phyloP scores from a whole-genome alignment of 2,888 invertebrate species.

The Hipparchia sbordonii region DNA sequence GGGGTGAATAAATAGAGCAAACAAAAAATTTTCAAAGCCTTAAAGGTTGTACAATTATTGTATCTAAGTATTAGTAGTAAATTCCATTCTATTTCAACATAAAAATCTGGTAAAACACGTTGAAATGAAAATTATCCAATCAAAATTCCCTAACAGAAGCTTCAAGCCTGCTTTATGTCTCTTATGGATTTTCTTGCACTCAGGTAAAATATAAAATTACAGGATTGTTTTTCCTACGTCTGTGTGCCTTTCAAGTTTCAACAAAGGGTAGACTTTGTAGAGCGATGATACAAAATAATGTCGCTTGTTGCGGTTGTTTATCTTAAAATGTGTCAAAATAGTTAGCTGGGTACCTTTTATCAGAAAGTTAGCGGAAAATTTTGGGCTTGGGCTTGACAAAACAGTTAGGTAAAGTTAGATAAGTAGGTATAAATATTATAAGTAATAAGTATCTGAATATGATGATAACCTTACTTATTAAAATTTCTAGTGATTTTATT shows the following conservation, averaged over 20 bases:
- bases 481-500: background rate
- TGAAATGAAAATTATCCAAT: constrained; percentile 33
- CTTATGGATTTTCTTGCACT: constrained; percentile 21
- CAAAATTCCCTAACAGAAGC: constrained; percentile 16
- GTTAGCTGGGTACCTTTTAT: background rate
- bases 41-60: too few species aligned
- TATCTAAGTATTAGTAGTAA: too few species aligned
- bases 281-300: too few species aligned
- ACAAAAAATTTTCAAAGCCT: too few species aligned
- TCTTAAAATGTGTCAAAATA: too few species aligned
- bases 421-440: background rate
- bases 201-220: constrained; percentile 8
- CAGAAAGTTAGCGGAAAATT: background rate
- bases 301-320: too few species aligned
- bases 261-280: background rate
- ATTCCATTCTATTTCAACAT: background rate
- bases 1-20: too few species aligned
- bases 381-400: background rate
- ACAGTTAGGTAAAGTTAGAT: background rate
- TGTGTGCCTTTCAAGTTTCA: background rate
- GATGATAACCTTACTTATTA: background rate
- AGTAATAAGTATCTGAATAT: background rate
- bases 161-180: constrained; percentile 28
- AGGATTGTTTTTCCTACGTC: background rate
- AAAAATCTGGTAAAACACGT: constrained; percentile 27